Conservation (phyloP, 2,888 invertebrate genomes). For the Drosophila kambysellisi region DNA sequence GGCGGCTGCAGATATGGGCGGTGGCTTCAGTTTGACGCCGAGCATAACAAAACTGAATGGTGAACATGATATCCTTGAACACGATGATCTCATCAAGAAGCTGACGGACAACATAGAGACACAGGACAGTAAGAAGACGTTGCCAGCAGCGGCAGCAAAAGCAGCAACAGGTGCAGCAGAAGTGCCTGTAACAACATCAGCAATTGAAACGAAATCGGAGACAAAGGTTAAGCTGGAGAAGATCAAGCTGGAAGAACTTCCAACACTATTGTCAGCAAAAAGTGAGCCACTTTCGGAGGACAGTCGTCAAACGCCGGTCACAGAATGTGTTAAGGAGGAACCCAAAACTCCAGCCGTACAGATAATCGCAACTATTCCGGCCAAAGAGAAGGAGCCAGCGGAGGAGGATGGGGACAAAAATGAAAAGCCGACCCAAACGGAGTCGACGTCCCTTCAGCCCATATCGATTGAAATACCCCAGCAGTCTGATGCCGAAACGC, state of each 20-base stretch:
- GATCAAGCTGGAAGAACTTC: slow-evolving; percentile 49
- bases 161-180: slow-evolving; percentile 9
- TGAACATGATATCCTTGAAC: slow-evolving; percentile 82
- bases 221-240: slow-evolving; percentile 55
- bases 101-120: slow-evolving; percentile 66
- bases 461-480: slow-evolving; percentile 93
- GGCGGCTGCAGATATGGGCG: slow-evolving; percentile 27
- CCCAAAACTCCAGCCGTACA: slow-evolving; percentile 20
- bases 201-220: slow-evolving; percentile 36
- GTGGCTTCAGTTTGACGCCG: slow-evolving; percentile 35
- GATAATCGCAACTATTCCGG: slow-evolving; percentile 6
- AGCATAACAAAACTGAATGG: slow-evolving; percentile 79
- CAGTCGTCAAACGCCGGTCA: neutral
- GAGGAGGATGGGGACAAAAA: slow-evolving; percentile 22
- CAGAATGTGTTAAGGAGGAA: slow-evolving; percentile 37
- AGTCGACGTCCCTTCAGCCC: slow-evolving; percentile 86
- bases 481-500: slow-evolving; percentile 85
- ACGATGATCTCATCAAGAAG: slow-evolving; percentile 82
- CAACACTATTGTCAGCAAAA: slow-evolving; percentile 41
- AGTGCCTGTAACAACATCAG: slow-evolving; percentile 5
- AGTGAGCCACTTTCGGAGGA: slow-evolving; percentile 33
- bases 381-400: slow-evolving; percentile 27
- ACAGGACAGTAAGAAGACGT: slow-evolving; percentile 49
- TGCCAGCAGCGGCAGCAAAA: slow-evolving; percentile 21
- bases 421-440: slow-evolving; percentile 37